Evolutionary conservation across 2,113 vertebrate species (phyloP).

Genomic region (Hoplias malabaricus): DNA sequence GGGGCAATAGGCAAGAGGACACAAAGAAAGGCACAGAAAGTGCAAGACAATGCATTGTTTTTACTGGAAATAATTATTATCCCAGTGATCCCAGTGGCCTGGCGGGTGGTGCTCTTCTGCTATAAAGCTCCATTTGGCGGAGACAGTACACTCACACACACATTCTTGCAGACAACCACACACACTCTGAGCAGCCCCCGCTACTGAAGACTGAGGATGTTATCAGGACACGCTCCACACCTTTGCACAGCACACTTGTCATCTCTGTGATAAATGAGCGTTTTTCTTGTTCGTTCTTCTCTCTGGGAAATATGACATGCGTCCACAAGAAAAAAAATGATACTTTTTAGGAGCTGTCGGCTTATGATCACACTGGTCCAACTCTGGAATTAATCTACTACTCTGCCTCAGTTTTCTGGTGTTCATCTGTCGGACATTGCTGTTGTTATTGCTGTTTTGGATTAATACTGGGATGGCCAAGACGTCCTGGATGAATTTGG

Average conservation of each 20-base stretch:
- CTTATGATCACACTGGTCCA: neutral
- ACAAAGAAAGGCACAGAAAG: neutral
- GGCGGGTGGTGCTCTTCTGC: neutral
- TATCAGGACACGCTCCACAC: neutral
- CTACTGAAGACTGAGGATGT: neutral
- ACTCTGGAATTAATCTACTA: constrained; percentile 10
- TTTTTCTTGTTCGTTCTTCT: too few relatives aligned
- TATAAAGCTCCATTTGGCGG: constrained; percentile 7
- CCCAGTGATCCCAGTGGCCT: neutral
- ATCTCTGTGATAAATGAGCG: neutral
- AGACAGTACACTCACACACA: neutral
- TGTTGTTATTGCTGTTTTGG: constrained; percentile 2
- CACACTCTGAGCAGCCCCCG: neutral
- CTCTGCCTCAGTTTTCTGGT: neutral
- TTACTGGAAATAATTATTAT: neutral
- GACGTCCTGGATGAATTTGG: constrained; percentile 57
- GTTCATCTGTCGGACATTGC: neutral
- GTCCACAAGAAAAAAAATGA: constrained; percentile 1
- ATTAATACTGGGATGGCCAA: constrained; percentile 63
- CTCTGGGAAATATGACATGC: neutral
- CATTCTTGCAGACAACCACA: neutral
- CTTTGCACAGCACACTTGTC: neutral
- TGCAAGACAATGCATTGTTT: neutral
- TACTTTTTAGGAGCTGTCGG: neutral
- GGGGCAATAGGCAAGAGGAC: neutral